These are phyloP conservation scores for Pterostichus madidus DNA, from an alignment of 2,888 invertebrate species.

Conservation along the genomic window DNA sequence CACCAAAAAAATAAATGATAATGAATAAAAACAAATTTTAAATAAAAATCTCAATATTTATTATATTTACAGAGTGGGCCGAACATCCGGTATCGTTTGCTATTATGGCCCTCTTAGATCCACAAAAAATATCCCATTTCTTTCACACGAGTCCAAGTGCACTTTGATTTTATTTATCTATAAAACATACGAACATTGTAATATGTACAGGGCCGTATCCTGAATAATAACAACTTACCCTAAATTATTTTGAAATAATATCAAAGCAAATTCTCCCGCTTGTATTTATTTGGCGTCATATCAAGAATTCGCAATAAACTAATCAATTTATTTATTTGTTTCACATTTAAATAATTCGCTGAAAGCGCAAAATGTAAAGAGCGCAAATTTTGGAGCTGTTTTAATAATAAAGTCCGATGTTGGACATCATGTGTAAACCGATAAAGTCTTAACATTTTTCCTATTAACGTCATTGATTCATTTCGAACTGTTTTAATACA, in stretches of 20 bases:
- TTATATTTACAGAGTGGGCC: too few relatives aligned
- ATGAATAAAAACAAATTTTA: too few relatives aligned
- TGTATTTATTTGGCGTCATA: constrained; percentile 38
- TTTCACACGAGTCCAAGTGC: neutral
- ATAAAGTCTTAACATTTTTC: constrained; percentile 80
- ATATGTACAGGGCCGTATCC: neutral
- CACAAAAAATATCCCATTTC: too few relatives aligned
- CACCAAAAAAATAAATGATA: constrained; percentile 4
- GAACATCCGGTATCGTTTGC: too few relatives aligned
- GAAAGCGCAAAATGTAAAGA: constrained; percentile 74
- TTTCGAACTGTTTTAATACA: constrained; percentile 79
- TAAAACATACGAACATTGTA: neutral
- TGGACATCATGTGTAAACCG: constrained; percentile 73
- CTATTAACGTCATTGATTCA: constrained; percentile 79
- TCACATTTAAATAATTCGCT: constrained; percentile 70
- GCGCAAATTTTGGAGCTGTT: constrained; percentile 73
- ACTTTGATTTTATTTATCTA: neutral
- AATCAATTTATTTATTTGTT: constrained; percentile 46
- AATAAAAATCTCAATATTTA: too few relatives aligned
- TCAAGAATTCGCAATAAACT: constrained; percentile 20
- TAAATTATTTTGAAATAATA: neutral
- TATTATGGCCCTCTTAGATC: too few relatives aligned
- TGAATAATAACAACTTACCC: constrained; percentile 1
- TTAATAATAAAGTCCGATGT: constrained; percentile 71
- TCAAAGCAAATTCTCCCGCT: constrained; percentile 44